phyloP scores from a whole-genome alignment of 1,140 invertebrate genomes.

The Drosophila ercepeae region DNA sequence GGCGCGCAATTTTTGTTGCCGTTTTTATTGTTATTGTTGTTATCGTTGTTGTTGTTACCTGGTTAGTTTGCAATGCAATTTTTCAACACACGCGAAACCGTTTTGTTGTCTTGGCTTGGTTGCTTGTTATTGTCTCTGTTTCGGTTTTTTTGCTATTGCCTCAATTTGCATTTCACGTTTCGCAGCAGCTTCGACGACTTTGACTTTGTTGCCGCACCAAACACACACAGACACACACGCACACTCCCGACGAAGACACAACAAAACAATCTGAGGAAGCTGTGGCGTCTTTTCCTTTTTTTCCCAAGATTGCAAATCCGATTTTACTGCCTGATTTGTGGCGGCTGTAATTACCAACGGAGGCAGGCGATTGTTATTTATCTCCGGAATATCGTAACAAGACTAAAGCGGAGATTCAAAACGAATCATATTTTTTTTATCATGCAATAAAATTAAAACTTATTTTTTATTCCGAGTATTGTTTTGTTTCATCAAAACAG shows the following conservation, averaged over 20 bases:
- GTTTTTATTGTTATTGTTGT: conserved; percentile 28
- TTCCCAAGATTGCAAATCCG: conserved; percentile 34
- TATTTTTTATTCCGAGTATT: not conserved
- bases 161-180: conserved; percentile 76
- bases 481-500: not conserved
- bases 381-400: not conserved
- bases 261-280: conserved; percentile 48
- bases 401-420: not conserved
- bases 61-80: conserved; percentile 37
- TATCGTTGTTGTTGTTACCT: conserved; percentile 21
- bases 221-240: conserved; percentile 14
- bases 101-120: conserved; percentile 49
- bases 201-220: conserved; percentile 48
- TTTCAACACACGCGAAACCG: conserved; percentile 62
- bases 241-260: conserved; percentile 20
- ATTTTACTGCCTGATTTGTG: conserved; percentile 44
- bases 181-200: conserved; percentile 49
- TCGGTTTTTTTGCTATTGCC: conserved; percentile 22
- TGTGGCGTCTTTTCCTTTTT: conserved; percentile 28
- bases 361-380: not conserved
- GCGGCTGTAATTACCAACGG: conserved; percentile 11
- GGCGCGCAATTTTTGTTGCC: conserved; percentile 67
- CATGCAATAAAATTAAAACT: not conserved
- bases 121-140: conserved; percentile 25
- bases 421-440: not conserved